Evolutionary conservation across 2,888 invertebrate species (phyloP), one percentile per base, ranked within the genome.

Genomic region (Drosophila sordidula): DNA sequence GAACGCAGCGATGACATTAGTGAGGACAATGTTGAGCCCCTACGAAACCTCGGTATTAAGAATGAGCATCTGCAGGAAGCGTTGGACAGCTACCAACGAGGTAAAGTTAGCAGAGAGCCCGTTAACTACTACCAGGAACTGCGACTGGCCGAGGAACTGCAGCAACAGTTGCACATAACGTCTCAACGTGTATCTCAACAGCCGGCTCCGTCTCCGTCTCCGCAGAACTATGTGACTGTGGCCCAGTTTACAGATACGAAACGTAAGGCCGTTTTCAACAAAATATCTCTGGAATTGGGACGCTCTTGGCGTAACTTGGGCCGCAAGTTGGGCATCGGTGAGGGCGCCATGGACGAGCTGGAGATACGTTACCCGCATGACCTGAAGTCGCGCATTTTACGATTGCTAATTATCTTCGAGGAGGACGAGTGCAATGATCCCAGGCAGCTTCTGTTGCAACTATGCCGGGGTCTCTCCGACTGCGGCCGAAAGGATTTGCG

Each of bases 281-380:
- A 89, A 32, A 76, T 92, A n/a, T 85, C 90, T 0, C 65, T 71
- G 8, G 88, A 91, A 16, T 80, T 92, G 59, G 92, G 92, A 0
- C 87, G 83, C 3, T 84, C 80, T 39, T 92, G 92, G 92, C 88
- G 91, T 5, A 67, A 75, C 6, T 74, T 92, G 6, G 92, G 92
- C 0, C 84, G 92, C 0, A 84, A 87, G 25, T 49, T 92, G 6
- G 62, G 71, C n/a, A 73, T 92, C 6, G 69, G 75, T 4, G 90
- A 92, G 41, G 92, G 92, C 3, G 66, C 70, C 1, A 87, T 92
- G 84, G 92, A 92, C 46, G 79, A 72, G 3, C 81, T 92, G 0
- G 91, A 91, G 57, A 18, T 63, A 0, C 82, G 87, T 3, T 84
- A 78, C 75, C 89, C 88, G 0, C 74, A 80, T 0, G 90, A 91